These are phyloP conservation scores for Glomeris maerens DNA, from an alignment of 1,140 invertebrate species.

Conservation along the genomic window DNA sequence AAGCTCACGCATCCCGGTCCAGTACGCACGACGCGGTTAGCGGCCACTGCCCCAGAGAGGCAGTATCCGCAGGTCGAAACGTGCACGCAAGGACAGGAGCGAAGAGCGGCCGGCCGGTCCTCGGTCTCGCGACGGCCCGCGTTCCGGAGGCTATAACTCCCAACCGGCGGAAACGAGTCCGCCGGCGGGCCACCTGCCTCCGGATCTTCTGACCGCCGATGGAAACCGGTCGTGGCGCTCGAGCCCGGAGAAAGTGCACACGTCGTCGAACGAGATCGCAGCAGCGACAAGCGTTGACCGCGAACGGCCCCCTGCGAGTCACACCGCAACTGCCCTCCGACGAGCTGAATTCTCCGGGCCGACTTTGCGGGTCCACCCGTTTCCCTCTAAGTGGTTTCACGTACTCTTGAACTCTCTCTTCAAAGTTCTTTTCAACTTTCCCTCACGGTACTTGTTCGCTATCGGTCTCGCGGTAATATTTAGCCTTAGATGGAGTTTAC, in stretches of 20 bases:
- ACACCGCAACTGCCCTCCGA: too few species aligned
- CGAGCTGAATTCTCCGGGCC: too few species aligned
- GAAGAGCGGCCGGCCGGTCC: neutral
- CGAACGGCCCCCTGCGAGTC: too few species aligned
- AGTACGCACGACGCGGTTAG: constrained; percentile 25
- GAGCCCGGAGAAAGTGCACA: constrained; percentile 37
- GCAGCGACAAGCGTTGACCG: too few species aligned
- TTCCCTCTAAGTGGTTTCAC: constrained; percentile 63
- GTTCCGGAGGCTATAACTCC: constrained; percentile 15
- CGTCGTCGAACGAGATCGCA: constrained; percentile 27
- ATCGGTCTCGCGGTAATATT: constrained; percentile 69
- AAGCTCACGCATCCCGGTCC: constrained; percentile 28
- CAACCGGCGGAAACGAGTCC: constrained; percentile 14
- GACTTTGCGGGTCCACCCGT: constrained; percentile 34
- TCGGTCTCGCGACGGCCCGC: constrained; percentile 22
- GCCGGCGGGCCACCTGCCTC: too few species aligned
- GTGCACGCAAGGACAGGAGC: constrained; percentile 10
- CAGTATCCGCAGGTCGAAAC: constrained; percentile 5
- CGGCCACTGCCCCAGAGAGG: constrained; percentile 24
- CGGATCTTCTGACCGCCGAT: constrained; percentile 27
- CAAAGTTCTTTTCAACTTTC: constrained; percentile 47
- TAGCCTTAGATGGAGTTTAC: constrained; percentile 76
- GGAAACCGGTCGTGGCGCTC: constrained; percentile 37
- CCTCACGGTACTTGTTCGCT: constrained; percentile 81
- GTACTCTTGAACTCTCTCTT: constrained; percentile 75